A percentile compares a stretch with the other conserved stretches of the same genome.
These are phyloP conservation scores for Notechis scutatus DNA, from an alignment of 2,113 vertebrate genomes.

Conservation along the genomic window DNA sequence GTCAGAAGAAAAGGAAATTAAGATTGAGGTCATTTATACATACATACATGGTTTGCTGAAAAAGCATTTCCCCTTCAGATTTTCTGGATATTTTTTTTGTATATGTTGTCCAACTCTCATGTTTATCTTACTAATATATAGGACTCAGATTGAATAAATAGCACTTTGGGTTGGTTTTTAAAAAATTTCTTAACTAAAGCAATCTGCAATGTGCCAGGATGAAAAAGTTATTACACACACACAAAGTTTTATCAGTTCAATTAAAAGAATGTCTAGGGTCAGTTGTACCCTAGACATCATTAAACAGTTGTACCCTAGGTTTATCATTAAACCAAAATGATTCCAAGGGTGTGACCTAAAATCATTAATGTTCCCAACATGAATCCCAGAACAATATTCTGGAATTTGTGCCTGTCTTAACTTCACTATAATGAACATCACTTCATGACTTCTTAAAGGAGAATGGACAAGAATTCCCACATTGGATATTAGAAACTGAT, in stretches of 20 bases:
- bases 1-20: background rate
- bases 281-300: background rate
- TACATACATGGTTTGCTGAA: background rate
- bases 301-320: background rate
- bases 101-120: too few relatives aligned
- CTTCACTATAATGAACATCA: background rate
- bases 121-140: too few relatives aligned
- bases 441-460: background rate
- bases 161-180: too few relatives aligned
- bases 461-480: background rate
- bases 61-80: background rate
- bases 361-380: background rate
- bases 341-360: background rate
- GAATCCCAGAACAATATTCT: background rate
- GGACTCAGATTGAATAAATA: too few relatives aligned
- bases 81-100: too few relatives aligned
- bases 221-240: too few relatives aligned
- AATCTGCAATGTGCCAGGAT: too few relatives aligned
- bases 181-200: too few relatives aligned
- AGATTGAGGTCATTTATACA: background rate
- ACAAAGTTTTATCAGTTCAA: background rate
- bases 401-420: background rate
- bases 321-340: background rate
- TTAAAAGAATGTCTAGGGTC: background rate
- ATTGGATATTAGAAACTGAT: background rate